Conservation (phyloP, 2,888 invertebrate genomes). For the Blastobasis lacticolella region DNA sequence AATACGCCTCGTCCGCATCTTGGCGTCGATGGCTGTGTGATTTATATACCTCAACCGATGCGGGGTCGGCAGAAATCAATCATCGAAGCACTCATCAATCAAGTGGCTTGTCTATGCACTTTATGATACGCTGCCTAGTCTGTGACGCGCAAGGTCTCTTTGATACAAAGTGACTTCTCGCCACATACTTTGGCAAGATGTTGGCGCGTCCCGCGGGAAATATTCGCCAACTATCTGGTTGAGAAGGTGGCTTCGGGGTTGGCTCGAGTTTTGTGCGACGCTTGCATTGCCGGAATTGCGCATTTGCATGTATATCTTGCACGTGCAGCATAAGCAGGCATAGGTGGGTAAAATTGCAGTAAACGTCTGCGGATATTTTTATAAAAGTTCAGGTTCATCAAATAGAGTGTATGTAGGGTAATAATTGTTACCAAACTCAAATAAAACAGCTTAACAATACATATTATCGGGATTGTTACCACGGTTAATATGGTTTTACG, state of each 20-base stretch:
- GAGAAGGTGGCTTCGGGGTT: too few relatives aligned
- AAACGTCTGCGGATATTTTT: too few relatives aligned
- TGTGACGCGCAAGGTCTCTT: conserved; percentile 10
- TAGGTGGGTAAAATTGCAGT: too few relatives aligned
- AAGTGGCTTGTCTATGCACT: conserved; percentile 24
- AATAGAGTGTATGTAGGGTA: too few relatives aligned
- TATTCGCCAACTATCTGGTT: not conserved
- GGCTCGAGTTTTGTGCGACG: not conserved
- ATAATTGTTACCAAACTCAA: too few relatives aligned
- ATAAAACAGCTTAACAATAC: too few relatives aligned
- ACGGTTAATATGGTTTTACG: too few relatives aligned
- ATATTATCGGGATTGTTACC: too few relatives aligned
- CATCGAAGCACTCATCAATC: conserved; percentile 25
- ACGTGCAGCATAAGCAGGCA: conserved; percentile 6
- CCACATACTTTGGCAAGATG: not conserved
- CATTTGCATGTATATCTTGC: not conserved
- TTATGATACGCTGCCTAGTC: conserved; percentile 12
- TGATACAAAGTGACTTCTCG: conserved; percentile 9
- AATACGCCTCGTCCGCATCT: too few relatives aligned
- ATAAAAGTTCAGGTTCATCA: too few relatives aligned
- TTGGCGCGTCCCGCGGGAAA: not conserved
- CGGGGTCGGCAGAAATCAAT: conserved; percentile 16
- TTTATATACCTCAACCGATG: conserved; percentile 8
- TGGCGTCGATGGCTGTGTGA: conserved; percentile 2
- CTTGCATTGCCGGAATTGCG: not conserved